Base-by-base conservation (phyloP, 2,888 invertebrate species). In the Nephrocerus scutellatus region DNA sequence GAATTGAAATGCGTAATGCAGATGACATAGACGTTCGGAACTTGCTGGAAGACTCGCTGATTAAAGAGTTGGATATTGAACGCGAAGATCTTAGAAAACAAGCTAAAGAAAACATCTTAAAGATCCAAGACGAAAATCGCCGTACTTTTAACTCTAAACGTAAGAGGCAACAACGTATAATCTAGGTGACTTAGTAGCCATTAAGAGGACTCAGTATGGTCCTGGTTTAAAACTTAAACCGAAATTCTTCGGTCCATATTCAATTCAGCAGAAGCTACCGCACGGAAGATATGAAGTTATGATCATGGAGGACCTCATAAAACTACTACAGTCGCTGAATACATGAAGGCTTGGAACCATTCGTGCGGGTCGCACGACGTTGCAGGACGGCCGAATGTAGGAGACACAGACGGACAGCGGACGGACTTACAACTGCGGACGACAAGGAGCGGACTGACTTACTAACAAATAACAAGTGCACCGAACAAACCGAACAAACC, bases 21-120 rank as follows among this genome's bases (percentile, higher is more conserved):
- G 3, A 22, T 22, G 22, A n/a, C n/a, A n/a, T n/a, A n/a, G 24
- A 37, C 24, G 14, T 37, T 10, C 6, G 36, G 30, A 9, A 18
- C 43, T 4, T 58, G 53, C 15, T 54, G 56, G 30, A 48, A 48
- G 25, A 36, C 9, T 2, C 19, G 20, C 12, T 13, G 18, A n/a
- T 36, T 20, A 28, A 36, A 20, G 41, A 28, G 12, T 28, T 41
- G 4, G 30, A 44, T 10, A 13, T 18, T 9, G n/a, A 36, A 5
- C 16, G 36, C 8, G 31, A 38, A 10, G 8, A 20, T 10, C 19
- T 30, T 2, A 30, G 30, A n/a, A 16, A 20, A 24, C 13, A 36
- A 22, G 44, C 24, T 22, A 21, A 19, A 5, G 24, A 32, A 29
- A 31, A 20, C 19, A 39, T 30, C 29, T 8, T 9, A 4, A 14